Evolutionary conservation across 2,888 invertebrate species (phyloP).

Genomic region (Drosophila diplacantha): DNA sequence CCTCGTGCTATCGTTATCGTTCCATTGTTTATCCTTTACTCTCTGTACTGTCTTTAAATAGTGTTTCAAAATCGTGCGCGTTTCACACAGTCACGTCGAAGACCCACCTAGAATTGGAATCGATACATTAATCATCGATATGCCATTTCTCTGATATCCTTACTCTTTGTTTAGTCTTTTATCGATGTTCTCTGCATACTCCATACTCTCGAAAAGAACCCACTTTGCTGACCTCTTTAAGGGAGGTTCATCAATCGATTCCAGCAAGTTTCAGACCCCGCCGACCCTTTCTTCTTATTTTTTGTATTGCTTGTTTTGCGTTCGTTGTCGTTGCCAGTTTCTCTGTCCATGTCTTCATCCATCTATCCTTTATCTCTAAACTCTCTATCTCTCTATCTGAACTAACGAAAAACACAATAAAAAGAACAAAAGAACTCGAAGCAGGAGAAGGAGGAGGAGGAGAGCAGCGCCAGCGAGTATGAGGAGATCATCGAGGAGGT

Average conservation of each 20-base stretch:
- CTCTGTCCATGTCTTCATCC: constrained; percentile 33
- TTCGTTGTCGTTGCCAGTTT: constrained; percentile 19
- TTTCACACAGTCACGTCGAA: constrained; percentile 19
- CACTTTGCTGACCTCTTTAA: neutral
- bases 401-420: neutral
- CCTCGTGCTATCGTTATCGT: constrained; percentile 9
- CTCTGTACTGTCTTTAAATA: constrained; percentile 2
- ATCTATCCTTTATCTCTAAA: constrained; percentile 35
- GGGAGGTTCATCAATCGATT: neutral
- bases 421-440: constrained; percentile 60
- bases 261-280: constrained; percentile 7
- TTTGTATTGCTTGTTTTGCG: constrained; percentile 32
- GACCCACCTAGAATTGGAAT: constrained; percentile 47
- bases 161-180: neutral
- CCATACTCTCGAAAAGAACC: too few species aligned
- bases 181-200: constrained; percentile 1
- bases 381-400: constrained; percentile 1
- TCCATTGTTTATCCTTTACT: neutral
- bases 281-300: neutral
- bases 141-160: neutral
- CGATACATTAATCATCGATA: constrained; percentile 32
- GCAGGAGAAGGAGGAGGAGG: constrained; percentile 54
- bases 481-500: constrained; percentile 76
- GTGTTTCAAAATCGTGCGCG: neutral
- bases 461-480: constrained; percentile 76